Evolutionary conservation across 1,140 invertebrate species (phyloP).

Genomic region (Ostrea denselamellosa): DNA sequence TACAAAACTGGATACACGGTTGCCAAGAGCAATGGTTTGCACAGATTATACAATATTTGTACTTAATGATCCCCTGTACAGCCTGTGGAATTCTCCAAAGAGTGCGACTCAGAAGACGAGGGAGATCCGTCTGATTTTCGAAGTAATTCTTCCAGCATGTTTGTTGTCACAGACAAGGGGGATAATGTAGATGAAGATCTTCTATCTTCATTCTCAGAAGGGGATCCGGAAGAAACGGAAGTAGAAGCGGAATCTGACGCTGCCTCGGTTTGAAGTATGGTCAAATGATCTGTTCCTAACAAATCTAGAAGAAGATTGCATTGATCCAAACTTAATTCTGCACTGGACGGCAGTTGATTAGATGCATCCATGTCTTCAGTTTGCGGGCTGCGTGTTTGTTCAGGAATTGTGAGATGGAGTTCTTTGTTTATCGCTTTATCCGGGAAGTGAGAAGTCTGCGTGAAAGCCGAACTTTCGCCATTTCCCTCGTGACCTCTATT

Average conservation of each 20-base stretch:
- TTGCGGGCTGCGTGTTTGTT: too few relatives aligned
- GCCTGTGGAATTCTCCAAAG: neutral
- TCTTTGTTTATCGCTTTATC: neutral
- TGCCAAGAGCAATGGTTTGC: too few relatives aligned
- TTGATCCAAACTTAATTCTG: constrained; percentile 9
- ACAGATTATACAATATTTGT: too few relatives aligned
- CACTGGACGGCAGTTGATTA: neutral
- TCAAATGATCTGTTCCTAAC: neutral
- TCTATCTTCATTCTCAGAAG: neutral
- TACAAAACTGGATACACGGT: too few relatives aligned
- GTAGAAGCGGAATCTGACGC: neutral
- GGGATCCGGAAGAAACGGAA: neutral
- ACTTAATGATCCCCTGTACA: neutral
- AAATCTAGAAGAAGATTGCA: constrained; percentile 22
- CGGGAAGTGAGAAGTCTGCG: neutral
- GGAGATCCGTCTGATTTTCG: neutral
- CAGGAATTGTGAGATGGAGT: neutral
- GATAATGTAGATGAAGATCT: neutral
- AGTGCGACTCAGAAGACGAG: neutral
- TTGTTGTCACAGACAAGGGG: neutral
- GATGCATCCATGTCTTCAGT: too few relatives aligned
- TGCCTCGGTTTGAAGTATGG: neutral
- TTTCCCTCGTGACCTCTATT: neutral
- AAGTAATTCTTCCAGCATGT: neutral
- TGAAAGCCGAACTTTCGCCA: neutral